Base-by-base conservation (phyloP, 2,888 invertebrate species). In the Tubulanus polymorphus region DNA sequence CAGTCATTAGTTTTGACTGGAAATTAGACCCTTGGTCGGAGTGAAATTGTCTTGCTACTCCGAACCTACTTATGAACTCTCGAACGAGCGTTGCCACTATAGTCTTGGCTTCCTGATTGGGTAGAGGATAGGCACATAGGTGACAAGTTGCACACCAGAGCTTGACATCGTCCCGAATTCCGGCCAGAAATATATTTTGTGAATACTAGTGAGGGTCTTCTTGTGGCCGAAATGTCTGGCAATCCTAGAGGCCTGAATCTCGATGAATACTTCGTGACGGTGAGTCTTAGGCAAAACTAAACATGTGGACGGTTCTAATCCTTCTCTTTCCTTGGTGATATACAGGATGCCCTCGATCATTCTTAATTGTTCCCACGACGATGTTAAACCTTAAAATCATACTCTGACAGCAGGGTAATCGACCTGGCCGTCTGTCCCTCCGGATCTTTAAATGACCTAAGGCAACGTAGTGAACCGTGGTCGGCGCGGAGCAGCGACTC, bases 181-280 rank as follows among this genome's bases (percentile, higher is more conserved):
- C 28, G 12, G 23, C 60, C 60, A 60, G 41, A 37, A 60, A 45
- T 41, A 60, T n/a, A 50, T 48, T 20, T 55, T 12, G 28, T 41
- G 50, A 6, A 59, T 30, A 26, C 48, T 53, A 1, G 10, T 26
- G 12, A 51, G 29, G 3, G 59, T 56, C 37, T 51, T 41, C 26
- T 37, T 51, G 3, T 48, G n/a, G 10, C 56, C 53, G 30, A 59
- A 48, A 51, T 59, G 59, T 20, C 53, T 56, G 37, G 50, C 45
- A 12, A 30, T 37, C n/a, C 27, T 18, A 25, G 8, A 27, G 18
- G 20, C 30, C 41, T 57, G 51, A 3, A 55, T n/a, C 18, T 51
- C 41, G 6, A 20, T 41, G 6, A 18, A 3, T 5, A 41, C 41
- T 3, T 20, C 3, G 15, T 5, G 6, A 20, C 41, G 5, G 6